These are phyloP conservation scores for western clawed frog (Xenopus tropicalis) DNA, from an alignment of 2,113 vertebrate species.

Conservation along the genomic window UCB_Xtro_10.0 CM004446.2:23982001-23982500, in stretches of 20 bases:
- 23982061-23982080: slow-evolving; percentile 27
- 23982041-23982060: not conserved
- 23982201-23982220: slow-evolving; percentile 46
- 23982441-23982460: no score
- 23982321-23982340: slow-evolving; percentile 12
- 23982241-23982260: slow-evolving; percentile 41
- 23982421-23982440: no score
- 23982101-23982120: slow-evolving; percentile 44
- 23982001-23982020: slow-evolving; percentile 46
- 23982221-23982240: slow-evolving; percentile 44
- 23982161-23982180: slow-evolving; percentile 36
- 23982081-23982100: slow-evolving; percentile 48
- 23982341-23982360: not conserved
- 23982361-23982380: not conserved
- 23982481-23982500: no score
- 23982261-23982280: slow-evolving; percentile 42
- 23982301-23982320: not conserved
- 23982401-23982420: no score
- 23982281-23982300: slow-evolving; percentile 37
- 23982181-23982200: slow-evolving; percentile 39
- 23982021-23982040: slow-evolving; percentile 40
- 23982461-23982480: no score
- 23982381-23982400: not conserved
- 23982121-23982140: slow-evolving; percentile 16
- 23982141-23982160: slow-evolving; percentile 39